Evolutionary conservation across 2,797 vertebrate genomes (phyloP).

Genomic region (Enteromius mattozi): DNA sequence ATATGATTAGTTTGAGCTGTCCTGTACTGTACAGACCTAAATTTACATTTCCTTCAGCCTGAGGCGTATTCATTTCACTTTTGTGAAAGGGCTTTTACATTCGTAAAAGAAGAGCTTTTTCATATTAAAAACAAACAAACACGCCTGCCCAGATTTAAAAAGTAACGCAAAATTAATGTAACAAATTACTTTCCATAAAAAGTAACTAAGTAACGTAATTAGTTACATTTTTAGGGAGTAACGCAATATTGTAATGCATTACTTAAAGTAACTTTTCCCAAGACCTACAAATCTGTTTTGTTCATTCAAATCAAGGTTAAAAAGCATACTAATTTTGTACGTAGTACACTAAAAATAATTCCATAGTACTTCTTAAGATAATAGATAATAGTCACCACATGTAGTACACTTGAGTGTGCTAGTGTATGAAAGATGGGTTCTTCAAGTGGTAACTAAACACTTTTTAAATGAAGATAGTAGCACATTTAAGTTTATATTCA

Average conservation of each 20-base stretch:
- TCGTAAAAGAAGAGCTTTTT: neutral
- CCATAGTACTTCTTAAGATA: neutral
- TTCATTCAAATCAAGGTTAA: neutral
- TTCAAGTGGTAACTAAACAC: neutral
- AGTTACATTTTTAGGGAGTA: no score
- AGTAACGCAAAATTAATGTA: neutral
- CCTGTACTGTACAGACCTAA: no score
- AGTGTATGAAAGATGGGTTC: no score
- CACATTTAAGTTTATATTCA: neutral
- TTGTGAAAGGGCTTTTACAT: no score
- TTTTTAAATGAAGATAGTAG: neutral
- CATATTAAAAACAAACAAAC: neutral
- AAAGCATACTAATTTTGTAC: neutral
- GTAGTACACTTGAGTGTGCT: no score
- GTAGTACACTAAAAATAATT: neutral
- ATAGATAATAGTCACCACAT: no score
- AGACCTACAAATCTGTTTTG: neutral
- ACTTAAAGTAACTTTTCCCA: neutral
- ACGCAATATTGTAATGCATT: no score
- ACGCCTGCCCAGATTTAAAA: neutral
- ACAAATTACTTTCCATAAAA: no score
- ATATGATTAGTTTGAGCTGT: no score
- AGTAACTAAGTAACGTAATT: no score
- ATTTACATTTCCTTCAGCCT: no score
- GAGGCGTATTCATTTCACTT: no score